Percentiles rank a stretch among this genome's conserved stretches.
These are phyloP conservation scores for Ichneumon xanthorius DNA, from an alignment of 2,888 invertebrate species.

Conservation along the genomic window DNA sequence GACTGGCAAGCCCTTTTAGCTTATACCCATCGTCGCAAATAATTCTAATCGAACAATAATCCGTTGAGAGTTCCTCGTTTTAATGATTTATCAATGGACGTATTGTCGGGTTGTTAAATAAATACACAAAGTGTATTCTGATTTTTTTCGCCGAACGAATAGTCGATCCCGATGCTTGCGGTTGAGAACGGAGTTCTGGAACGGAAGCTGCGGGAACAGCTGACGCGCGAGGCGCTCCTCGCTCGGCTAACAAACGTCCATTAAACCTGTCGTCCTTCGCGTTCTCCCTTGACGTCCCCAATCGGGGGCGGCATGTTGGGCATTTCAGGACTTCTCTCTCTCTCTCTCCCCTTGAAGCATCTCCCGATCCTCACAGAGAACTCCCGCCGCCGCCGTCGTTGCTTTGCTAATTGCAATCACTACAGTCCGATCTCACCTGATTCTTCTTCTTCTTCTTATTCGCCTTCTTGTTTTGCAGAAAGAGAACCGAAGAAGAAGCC, in stretches of 20 bases:
- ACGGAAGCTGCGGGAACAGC: conserved; percentile 24
- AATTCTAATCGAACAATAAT: conserved; percentile 19
- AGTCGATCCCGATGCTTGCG: conserved; percentile 34
- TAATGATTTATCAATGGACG: background rate
- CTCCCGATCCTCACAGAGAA: conserved; percentile 38
- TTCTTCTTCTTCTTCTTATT: conserved; percentile 40
- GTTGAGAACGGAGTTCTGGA: conserved; percentile 1
- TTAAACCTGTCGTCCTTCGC: conserved; percentile 70
- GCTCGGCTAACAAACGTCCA: conserved; percentile 72
- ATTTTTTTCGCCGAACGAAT: background rate
- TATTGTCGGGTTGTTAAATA: background rate
- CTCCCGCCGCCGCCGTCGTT: conserved; percentile 74
- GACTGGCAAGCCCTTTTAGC: conserved; percentile 39
- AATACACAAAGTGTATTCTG: background rate
- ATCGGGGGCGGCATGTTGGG: conserved; percentile 77
- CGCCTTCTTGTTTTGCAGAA: background rate
- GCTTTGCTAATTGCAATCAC: conserved; percentile 81
- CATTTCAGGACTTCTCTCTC: conserved; percentile 49
- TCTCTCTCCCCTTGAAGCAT: background rate
- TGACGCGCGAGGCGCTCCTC: conserved; percentile 35
- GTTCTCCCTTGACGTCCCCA: conserved; percentile 73
- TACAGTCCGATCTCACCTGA: conserved; percentile 74
- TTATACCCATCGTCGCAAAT: background rate
- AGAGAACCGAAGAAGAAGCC: conserved; percentile 26
- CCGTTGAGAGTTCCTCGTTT: background rate